Conservation (phyloP, 2,113 vertebrate genomes). For the Otus sunia region DNA sequence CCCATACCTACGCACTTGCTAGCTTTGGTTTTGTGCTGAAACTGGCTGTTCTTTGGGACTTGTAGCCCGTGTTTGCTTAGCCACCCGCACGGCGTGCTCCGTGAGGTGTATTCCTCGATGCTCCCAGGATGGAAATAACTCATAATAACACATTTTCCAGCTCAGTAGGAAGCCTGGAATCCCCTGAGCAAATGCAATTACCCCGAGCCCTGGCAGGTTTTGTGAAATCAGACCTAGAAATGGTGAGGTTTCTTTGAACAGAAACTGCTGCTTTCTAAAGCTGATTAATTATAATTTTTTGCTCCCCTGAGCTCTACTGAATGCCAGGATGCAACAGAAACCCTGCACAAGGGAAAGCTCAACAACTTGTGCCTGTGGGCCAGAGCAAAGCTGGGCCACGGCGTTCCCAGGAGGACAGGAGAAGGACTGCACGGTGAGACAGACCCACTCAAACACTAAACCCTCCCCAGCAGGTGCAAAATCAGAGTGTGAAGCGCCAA, state of each 20-base stretch:
- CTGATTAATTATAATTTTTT: background rate
- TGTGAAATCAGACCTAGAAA: background rate
- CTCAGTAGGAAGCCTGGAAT: background rate
- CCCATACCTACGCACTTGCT: too few species aligned
- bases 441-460: too few species aligned
- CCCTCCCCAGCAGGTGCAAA: background rate
- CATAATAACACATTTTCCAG: background rate
- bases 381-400: background rate
- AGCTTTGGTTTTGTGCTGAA: background rate
- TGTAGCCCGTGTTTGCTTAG: background rate
- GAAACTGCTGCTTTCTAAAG: background rate
- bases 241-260: background rate
- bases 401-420: background rate
- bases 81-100: background rate
- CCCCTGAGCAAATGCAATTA: background rate
- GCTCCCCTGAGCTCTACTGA: background rate
- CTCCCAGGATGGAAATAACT: background rate
- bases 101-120: accelerated
- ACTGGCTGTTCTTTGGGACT: background rate
- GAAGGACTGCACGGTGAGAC: background rate
- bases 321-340: accelerated
- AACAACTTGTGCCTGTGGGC: background rate
- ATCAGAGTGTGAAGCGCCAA: too few species aligned
- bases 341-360: background rate
- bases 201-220: background rate